Percentiles rank a stretch among this genome's conserved stretches.
phyloP scores from a whole-genome alignment of 2,888 invertebrate genomes.

The Hofmannophila pseudospretella region DNA sequence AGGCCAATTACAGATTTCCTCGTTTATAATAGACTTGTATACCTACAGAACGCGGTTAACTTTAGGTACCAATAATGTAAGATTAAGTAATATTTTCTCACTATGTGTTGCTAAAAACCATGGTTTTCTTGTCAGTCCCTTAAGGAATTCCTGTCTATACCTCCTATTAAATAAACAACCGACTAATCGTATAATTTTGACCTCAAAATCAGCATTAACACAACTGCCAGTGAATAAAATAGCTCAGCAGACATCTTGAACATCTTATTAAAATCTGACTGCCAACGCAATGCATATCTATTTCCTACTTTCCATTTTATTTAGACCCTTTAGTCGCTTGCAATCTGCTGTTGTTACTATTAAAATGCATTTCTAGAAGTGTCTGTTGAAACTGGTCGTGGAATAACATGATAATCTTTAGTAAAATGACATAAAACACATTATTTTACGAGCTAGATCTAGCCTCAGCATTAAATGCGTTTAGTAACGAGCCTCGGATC shows the following conservation, averaged over 20 bases:
- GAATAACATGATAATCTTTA: conserved; percentile 34
- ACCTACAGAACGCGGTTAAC: too few relatives aligned
- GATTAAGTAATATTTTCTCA: too few relatives aligned
- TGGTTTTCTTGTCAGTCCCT: too few relatives aligned
- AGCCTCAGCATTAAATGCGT: conserved; percentile 35
- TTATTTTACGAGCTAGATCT: conserved; percentile 29
- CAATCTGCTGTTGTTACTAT: not conserved
- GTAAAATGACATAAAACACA: conserved; percentile 31
- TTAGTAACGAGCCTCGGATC: conserved; percentile 30
- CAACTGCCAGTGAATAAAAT: conserved; percentile 8
- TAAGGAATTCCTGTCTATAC: too few relatives aligned
- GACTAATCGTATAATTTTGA: not conserved
- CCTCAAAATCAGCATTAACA: not conserved
- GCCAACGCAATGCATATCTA: conserved; percentile 15
- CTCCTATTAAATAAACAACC: not conserved
- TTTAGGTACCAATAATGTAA: too few relatives aligned
- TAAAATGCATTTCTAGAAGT: conserved; percentile 11
- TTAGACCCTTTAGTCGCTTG: conserved; percentile 10
- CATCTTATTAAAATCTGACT: conserved; percentile 17
- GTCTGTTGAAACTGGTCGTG: conserved; percentile 20
- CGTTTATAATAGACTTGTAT: too few relatives aligned
- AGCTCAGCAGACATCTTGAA: conserved; percentile 6
- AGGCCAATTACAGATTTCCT: too few relatives aligned
- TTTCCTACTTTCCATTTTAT: conserved; percentile 13
- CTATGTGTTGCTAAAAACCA: too few relatives aligned